Evolutionary conservation across 2,113 vertebrate genomes (phyloP).

Genomic region (Otocyon megalotis): DNA sequence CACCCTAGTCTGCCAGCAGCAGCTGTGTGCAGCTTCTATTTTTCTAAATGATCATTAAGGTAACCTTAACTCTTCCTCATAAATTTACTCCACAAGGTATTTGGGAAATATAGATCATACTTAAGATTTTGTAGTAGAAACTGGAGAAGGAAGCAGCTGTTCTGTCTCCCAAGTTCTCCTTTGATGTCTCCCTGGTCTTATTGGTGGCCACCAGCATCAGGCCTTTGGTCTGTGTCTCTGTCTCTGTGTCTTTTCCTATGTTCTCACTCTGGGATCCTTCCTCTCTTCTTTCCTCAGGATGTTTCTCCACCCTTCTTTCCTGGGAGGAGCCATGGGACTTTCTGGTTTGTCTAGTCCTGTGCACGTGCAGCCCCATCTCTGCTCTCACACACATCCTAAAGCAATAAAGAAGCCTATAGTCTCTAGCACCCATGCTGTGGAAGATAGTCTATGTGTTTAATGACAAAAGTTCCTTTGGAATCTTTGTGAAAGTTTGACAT

Average conservation of each 20-base stretch:
- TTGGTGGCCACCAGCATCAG: background rate
- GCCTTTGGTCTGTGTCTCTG: background rate
- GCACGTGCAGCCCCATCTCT: background rate
- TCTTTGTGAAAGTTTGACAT: background rate
- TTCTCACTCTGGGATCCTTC: background rate
- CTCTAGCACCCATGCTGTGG: background rate
- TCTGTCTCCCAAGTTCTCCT: background rate
- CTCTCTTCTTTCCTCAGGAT: background rate
- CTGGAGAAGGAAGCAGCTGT: background rate
- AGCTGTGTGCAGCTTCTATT: background rate
- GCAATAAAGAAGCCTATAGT: background rate
- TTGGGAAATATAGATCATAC: background rate
- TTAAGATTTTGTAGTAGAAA: background rate
- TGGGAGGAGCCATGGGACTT: background rate
- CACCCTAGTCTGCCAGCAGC: background rate
- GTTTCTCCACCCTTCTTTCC: background rate
- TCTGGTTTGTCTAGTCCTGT: background rate
- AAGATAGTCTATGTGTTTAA: background rate
- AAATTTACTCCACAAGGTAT: background rate
- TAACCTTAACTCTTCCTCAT: background rate
- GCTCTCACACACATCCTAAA: rapidly evolving
- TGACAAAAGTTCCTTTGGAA: background rate
- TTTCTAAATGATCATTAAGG: background rate
- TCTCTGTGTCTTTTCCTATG: background rate
- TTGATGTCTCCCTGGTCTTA: background rate